phyloP scores from a whole-genome alignment of 2,113 vertebrate species.

The Mola mola region DNA sequence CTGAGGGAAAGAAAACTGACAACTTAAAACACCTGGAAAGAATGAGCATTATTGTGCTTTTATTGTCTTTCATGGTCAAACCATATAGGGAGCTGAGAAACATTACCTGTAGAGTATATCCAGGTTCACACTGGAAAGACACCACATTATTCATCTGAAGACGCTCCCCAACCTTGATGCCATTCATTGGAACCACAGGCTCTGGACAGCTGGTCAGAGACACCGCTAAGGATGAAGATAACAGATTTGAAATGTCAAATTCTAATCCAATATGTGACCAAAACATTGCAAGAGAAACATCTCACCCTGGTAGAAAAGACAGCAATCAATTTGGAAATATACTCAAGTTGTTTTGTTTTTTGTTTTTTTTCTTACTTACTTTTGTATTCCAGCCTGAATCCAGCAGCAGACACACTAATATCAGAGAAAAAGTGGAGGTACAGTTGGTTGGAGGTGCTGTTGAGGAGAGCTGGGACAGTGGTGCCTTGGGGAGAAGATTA shows the following conservation, averaged over 20 bases:
- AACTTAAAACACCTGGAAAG: no score
- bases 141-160: slow-evolving; percentile 96
- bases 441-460: slow-evolving; percentile 99
- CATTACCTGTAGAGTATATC: slow-evolving; percentile 94
- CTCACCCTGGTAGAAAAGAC: not conserved
- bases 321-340: not conserved
- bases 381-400: slow-evolving; percentile 98
- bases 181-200: slow-evolving; percentile 90
- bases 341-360: not conserved
- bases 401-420: slow-evolving; percentile 97
- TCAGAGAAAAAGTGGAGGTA: slow-evolving; percentile 99
- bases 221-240: slow-evolving; percentile 81
- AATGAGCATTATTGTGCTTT: not conserved
- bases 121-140: slow-evolving; percentile 96
- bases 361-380: slow-evolving; percentile 83
- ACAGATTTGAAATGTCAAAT: no score
- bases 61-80: not conserved
- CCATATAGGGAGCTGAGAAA: not conserved
- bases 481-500: slow-evolving; percentile 84
- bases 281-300: not conserved
- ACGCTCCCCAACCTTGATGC: slow-evolving; percentile 91
- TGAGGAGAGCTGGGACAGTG: slow-evolving; percentile 93
- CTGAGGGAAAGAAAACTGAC: not conserved
- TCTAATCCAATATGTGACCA: not conserved
- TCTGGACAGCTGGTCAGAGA: slow-evolving; percentile 95